Percentiles rank a stretch among this genome's conserved stretches.
phyloP scores from a whole-genome alignment of 2,888 invertebrate species.

The Acronicta psi region DNA sequence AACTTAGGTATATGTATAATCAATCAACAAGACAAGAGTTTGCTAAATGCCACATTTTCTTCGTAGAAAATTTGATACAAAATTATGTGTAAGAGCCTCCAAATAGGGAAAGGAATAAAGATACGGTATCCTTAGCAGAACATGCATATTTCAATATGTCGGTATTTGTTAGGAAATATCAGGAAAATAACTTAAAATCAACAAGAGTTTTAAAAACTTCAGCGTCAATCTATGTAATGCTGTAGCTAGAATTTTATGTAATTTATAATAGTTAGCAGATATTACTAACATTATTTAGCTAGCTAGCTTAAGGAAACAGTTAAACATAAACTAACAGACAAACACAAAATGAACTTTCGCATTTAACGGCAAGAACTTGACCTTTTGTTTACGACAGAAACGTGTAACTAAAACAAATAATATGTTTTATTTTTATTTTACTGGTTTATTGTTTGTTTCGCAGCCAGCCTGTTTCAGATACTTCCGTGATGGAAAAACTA shows the following conservation, averaged over 20 bases:
- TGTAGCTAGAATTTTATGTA: too few relatives aligned
- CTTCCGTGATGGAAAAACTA: slow-evolving; percentile 18
- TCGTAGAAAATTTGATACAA: slow-evolving; percentile 7
- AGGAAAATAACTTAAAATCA: neutral
- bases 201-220: too few relatives aligned
- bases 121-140: slow-evolving; percentile 12
- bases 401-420: slow-evolving; percentile 14
- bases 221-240: too few relatives aligned
- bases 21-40: too few relatives aligned
- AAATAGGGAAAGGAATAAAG: slow-evolving; percentile 26
- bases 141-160: slow-evolving; percentile 21
- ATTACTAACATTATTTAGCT: too few relatives aligned
- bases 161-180: slow-evolving; percentile 18
- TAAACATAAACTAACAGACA: slow-evolving; percentile 14
- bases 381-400: slow-evolving; percentile 44
- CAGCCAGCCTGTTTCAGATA: slow-evolving; percentile 1
- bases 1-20: too few relatives aligned
- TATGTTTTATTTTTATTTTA: slow-evolving; percentile 24
- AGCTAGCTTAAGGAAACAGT: slow-evolving; percentile 34
- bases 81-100: slow-evolving; percentile 13
- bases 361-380: slow-evolving; percentile 46
- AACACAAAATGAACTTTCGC: slow-evolving; percentile 32
- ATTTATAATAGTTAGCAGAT: too few relatives aligned
- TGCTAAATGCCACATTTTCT: neutral
- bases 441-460: slow-evolving; percentile 13